Percentiles rank a stretch among this genome's conserved stretches.
phyloP scores from a whole-genome alignment of 2,113 vertebrate genomes.

The Cyrtonyx montezumae region DNA sequence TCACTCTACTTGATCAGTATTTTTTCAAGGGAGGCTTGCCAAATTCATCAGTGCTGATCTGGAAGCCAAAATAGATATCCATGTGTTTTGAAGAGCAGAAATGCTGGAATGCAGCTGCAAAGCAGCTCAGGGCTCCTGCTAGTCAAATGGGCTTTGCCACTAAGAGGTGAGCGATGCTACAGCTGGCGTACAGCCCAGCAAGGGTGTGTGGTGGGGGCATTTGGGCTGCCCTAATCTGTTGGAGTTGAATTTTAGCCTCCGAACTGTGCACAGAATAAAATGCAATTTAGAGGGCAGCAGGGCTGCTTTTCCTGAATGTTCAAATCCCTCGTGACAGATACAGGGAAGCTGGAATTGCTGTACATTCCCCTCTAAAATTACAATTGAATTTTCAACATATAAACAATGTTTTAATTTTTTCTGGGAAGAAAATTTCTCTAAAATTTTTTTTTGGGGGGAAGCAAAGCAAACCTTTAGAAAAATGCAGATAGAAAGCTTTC shows the following conservation, averaged over 20 bases:
- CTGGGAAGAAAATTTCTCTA: background rate
- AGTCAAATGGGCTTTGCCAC: background rate
- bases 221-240: background rate
- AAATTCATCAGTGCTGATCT: background rate
- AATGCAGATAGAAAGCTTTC: slow-evolving; percentile 28
- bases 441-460: background rate
- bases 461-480: background rate
- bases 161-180: background rate
- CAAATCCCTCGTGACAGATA: background rate
- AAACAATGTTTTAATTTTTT: slow-evolving; percentile 28
- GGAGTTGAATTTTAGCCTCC: background rate
- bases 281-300: background rate
- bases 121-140: background rate
- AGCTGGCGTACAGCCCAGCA: rapidly evolving
- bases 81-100: background rate
- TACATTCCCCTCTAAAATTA: background rate
- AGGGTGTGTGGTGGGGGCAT: background rate
- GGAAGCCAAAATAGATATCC: background rate
- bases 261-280: background rate
- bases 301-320: background rate
- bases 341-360: background rate
- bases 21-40: background rate
- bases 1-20: background rate
- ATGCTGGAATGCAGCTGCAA: background rate
- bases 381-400: background rate